phyloP scores from a whole-genome alignment of 2,888 invertebrate genomes.

The Macrosiphum euphorbiae region DNA sequence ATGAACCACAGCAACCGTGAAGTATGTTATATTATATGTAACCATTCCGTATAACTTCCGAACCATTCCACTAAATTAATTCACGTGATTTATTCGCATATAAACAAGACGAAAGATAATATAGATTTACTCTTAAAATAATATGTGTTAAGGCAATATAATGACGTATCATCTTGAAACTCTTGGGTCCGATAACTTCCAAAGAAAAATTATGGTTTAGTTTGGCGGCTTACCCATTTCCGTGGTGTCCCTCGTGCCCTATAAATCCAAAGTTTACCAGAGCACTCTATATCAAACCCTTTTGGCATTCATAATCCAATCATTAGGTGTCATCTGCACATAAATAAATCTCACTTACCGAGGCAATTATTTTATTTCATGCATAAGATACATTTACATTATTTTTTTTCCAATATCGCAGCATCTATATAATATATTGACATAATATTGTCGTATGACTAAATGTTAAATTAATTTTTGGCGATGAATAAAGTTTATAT shows the following conservation, averaged over 20 bases:
- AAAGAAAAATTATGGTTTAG: conserved; percentile 39
- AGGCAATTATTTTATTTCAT: conserved; percentile 17
- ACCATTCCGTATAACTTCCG: too few relatives aligned
- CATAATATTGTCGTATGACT: background rate
- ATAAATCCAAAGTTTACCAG: conserved; percentile 41
- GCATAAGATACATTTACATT: background rate
- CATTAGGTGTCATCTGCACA: conserved; percentile 26
- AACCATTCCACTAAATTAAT: background rate
- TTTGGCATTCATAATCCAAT: conserved; percentile 43
- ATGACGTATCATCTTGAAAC: conserved; percentile 33
- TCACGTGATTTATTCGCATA: background rate
- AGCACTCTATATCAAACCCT: conserved; percentile 24
- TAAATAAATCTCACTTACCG: conserved; percentile 25
- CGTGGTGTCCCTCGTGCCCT: conserved; percentile 18
- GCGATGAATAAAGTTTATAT: background rate
- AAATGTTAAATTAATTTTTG: background rate
- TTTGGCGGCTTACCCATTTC: background rate
- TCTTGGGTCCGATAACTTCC: conserved; percentile 48
- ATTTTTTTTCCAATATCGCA: background rate
- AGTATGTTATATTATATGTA: background rate
- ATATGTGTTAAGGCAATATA: conserved; percentile 19
- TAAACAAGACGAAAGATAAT: conserved; percentile 27
- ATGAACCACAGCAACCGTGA: background rate
- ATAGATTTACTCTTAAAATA: conserved; percentile 40
- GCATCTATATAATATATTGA: background rate